These are phyloP conservation scores for Champsocephalus esox DNA, from an alignment of 2,797 vertebrate genomes.

Conservation along the genomic window DNA sequence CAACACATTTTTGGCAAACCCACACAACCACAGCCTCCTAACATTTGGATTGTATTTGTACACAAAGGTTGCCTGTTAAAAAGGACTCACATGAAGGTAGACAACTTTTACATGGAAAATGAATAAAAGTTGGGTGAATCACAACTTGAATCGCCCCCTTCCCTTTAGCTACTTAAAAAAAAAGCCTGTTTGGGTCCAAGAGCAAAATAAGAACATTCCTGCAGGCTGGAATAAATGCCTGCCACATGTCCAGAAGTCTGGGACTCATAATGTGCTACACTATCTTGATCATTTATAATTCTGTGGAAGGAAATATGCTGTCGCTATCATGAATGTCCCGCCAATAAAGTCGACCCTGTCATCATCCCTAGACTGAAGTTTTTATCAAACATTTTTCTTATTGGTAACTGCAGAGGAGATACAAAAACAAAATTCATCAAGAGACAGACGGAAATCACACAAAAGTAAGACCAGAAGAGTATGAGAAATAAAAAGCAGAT, in stretches of 20 bases:
- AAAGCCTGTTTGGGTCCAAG: slow-evolving; percentile 57
- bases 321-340: slow-evolving; percentile 16
- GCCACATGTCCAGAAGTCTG: slow-evolving; percentile 81
- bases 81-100: background rate
- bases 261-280: slow-evolving; percentile 68
- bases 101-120: slow-evolving; percentile 18
- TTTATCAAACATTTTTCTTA: slow-evolving; percentile 5
- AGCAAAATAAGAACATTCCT: slow-evolving; percentile 74
- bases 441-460: slow-evolving; percentile 31
- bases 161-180: slow-evolving; percentile 60
- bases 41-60: slow-evolving; percentile 22
- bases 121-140: slow-evolving; percentile 15
- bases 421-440: background rate
- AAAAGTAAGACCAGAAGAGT: background rate
- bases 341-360: slow-evolving; percentile 23
- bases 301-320: slow-evolving; percentile 33
- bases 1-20: slow-evolving; percentile 8
- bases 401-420: slow-evolving; percentile 1
- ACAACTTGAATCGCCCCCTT: slow-evolving; percentile 3
- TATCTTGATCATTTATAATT: slow-evolving; percentile 57
- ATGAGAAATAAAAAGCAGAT: slow-evolving; percentile 8
- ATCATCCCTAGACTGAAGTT: slow-evolving; percentile 1
- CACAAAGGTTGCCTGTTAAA: slow-evolving; percentile 3
- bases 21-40: background rate
- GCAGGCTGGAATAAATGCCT: slow-evolving; percentile 74